Conservation (phyloP, 2,797 vertebrate genomes). For the Fundulus diaphanus region DNA sequence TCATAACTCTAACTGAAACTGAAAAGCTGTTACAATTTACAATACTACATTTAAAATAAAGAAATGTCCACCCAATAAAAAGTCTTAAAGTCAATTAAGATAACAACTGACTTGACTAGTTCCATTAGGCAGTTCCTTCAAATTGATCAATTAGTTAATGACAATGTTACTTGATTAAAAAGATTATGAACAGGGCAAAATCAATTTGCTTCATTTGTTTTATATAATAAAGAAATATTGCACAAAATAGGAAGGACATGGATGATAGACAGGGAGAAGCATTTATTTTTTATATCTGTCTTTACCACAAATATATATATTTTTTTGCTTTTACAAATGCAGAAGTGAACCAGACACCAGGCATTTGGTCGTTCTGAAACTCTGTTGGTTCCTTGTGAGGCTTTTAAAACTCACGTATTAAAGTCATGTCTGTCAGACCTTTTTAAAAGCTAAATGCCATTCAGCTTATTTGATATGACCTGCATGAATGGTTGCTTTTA, state of each 20-base stretch:
- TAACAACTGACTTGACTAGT: background rate
- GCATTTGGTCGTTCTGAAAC: constrained; percentile 24
- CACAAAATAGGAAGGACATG: background rate
- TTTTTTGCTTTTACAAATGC: background rate
- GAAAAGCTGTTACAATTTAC: too few relatives aligned
- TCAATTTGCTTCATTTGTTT: background rate
- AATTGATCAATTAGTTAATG: background rate
- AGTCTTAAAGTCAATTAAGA: background rate
- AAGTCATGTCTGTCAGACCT: constrained; percentile 40
- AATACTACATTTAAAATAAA: background rate
- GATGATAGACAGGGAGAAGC: background rate
- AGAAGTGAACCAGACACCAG: constrained; percentile 15
- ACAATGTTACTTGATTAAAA: background rate
- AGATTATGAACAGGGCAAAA: background rate
- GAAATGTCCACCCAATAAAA: background rate
- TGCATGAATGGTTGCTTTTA: constrained; percentile 52
- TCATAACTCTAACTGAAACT: too few relatives aligned
- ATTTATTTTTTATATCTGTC: background rate
- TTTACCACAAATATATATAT: background rate
- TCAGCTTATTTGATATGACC: constrained; percentile 51
- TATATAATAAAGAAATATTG: background rate
- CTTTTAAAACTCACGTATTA: constrained; percentile 40
- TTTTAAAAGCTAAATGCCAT: constrained; percentile 47
- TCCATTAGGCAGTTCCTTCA: background rate
- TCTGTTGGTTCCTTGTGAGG: constrained; percentile 8